Base-by-base conservation (phyloP, 1,140 invertebrate species). In the Aphaenogaster ashmeadi region DNA sequence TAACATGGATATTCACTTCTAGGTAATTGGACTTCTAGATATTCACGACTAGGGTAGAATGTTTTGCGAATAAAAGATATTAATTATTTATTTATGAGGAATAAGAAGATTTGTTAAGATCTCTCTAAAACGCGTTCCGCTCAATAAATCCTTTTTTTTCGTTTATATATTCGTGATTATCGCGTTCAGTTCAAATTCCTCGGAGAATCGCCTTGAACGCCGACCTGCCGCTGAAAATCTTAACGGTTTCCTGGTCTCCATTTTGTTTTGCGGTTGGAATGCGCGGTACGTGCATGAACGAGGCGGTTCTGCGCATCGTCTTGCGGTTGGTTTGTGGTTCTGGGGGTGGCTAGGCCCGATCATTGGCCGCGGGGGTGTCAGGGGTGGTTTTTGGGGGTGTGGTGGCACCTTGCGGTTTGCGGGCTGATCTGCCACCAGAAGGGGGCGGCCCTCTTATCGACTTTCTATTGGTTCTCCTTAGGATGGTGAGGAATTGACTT, bases 241-340 rank as follows among this genome's bases (percentile, higher is more conserved):
- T 91, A 66, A 77, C 83, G 60, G 60, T 74, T 75, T 87, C 50
- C 78, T 71, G 21, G 91, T 91, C 94, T 93, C 95, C 95, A 95
- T 95, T 95, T 95, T 95, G 95, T 95, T 95, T 95, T 95, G 95
- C 92, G 95, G 95, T 95, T 81, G 88, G 86, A 89, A 88, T 93
- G 91, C 92, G 93, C 91, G 78, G 87, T 92, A 92, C 91, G 92
- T 93, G 92, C 92, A 91, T 91, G 90, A 89, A 89, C 92, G 86
- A 91, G 89, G 92, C 91, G 92, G 94, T 94, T 95, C 95, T 95
- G 95, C 95, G 95, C 95, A 95, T 95, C 95, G 94, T 95, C 95
- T 95, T 95, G 95, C 94, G 95, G 95, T 95, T 95, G 95, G 95
- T 95, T 95, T 95, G 95, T 88, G 95, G 95, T 95, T 79, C 93